Evolutionary conservation across 2,888 invertebrate genomes (phyloP).

Genomic region (Flexamia atlantica): DNA sequence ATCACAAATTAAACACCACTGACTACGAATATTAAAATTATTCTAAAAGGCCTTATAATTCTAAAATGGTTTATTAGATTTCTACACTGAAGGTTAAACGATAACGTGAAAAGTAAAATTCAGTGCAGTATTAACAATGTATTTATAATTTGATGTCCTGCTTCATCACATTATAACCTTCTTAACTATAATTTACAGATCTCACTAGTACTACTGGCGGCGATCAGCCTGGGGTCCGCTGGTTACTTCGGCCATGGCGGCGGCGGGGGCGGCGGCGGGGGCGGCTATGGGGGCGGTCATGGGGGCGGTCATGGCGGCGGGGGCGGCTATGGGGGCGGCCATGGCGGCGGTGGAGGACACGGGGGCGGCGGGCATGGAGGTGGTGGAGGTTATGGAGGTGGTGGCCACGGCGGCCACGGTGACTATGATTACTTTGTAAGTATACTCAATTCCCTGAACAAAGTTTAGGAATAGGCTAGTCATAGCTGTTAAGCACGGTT

Average conservation of each 20-base stretch:
- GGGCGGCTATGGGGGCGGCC: constrained; percentile 47
- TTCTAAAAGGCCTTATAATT: too few relatives aligned
- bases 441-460: too few relatives aligned
- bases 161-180: too few relatives aligned
- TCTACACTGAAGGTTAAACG: too few relatives aligned
- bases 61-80: too few relatives aligned
- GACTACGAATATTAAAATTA: too few relatives aligned
- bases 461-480: too few relatives aligned
- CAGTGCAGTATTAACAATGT: too few relatives aligned
- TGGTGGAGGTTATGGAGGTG: constrained; percentile 61
- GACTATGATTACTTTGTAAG: constrained; percentile 65
- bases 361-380: constrained; percentile 64
- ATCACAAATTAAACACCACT: too few relatives aligned
- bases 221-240: constrained; percentile 9
- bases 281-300: background rate
- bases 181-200: constrained; percentile 10
- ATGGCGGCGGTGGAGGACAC: constrained; percentile 64
- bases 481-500: too few relatives aligned
- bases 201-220: constrained; percentile 31
- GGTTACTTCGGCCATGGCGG: constrained; percentile 20
- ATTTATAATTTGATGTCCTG: too few relatives aligned
- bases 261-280: constrained; percentile 6
- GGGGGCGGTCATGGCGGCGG: constrained; percentile 13
- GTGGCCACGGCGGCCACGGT: constrained; percentile 41
- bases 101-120: too few relatives aligned